Conservation (phyloP, 2,113 vertebrate genomes). For the Brachionichthys hirsutus region DNA sequence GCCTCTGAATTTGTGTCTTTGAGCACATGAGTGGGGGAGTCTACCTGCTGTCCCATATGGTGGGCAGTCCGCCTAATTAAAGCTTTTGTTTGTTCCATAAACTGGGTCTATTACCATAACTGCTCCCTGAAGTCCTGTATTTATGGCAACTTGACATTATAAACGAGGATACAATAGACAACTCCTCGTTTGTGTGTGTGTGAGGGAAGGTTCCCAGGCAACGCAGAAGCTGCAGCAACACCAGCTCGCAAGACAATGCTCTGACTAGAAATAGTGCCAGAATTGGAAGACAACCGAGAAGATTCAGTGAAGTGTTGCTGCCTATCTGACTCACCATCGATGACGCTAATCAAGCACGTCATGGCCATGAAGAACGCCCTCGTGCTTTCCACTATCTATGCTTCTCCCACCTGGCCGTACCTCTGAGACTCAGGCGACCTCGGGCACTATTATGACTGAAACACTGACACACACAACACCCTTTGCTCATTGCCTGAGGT, state of each 20-base stretch:
- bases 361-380: conserved; percentile 11
- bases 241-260: conserved; percentile 28
- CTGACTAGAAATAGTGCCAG: conserved; percentile 15
- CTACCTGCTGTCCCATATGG: conserved; percentile 74
- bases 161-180: conserved; percentile 62
- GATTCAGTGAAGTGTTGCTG: background rate
- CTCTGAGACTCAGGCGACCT: too few relatives aligned
- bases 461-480: conserved; percentile 55
- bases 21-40: conserved; percentile 53
- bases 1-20: conserved; percentile 32
- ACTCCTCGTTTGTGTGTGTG: too few relatives aligned
- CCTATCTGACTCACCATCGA: conserved; percentile 6
- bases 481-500: conserved; percentile 36
- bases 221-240: conserved; percentile 36
- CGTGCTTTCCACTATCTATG: background rate
- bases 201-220: conserved; percentile 57
- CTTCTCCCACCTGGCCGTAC: conserved; percentile 33
- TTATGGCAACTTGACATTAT: conserved; percentile 76
- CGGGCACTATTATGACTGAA: conserved; percentile 55
- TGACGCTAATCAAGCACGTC: conserved; percentile 26
- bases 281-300: background rate
- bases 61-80: conserved; percentile 73
- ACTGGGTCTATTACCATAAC: conserved; percentile 63
- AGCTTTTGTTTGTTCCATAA: conserved; percentile 68
- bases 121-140: conserved; percentile 61